These are phyloP conservation scores for Amyelois transitella DNA, from an alignment of 1,140 invertebrate genomes.

Conservation along the genomic window DNA sequence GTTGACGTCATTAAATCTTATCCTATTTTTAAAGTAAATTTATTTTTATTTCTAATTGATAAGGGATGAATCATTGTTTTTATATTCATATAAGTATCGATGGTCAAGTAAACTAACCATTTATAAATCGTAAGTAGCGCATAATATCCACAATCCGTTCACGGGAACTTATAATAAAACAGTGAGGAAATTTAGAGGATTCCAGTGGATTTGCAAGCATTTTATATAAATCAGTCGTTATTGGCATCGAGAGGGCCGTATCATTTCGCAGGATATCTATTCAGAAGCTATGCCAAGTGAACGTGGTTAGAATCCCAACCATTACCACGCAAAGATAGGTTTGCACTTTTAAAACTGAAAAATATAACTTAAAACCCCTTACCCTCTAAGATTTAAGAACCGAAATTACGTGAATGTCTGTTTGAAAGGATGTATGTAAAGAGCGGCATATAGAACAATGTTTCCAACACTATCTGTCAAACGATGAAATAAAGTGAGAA, in stretches of 20 bases:
- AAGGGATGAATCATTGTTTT: too few relatives aligned
- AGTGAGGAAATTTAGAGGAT: constrained; percentile 8
- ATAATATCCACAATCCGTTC: too few relatives aligned
- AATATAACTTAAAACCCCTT: constrained; percentile 4
- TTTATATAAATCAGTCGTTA: constrained; percentile 65
- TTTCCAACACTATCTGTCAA: constrained; percentile 53
- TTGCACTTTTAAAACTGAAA: constrained; percentile 6
- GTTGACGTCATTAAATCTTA: too few relatives aligned
- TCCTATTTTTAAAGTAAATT: too few relatives aligned
- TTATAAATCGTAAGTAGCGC: too few relatives aligned
- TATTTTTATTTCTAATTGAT: too few relatives aligned
- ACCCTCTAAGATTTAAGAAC: not conserved
- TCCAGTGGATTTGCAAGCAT: constrained; percentile 32
- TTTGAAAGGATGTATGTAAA: not conserved
- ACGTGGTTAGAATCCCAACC: constrained; percentile 54
- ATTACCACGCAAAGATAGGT: constrained; percentile 26
- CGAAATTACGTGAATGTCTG: not conserved
- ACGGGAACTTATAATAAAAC: constrained; percentile 5
- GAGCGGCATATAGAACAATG: constrained; percentile 17
- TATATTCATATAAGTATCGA: too few relatives aligned
- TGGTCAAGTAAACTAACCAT: too few relatives aligned
- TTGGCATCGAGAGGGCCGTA: constrained; percentile 61
- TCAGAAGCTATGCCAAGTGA: constrained; percentile 57
- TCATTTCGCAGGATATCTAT: constrained; percentile 65
- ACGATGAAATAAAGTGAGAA: constrained; percentile 50